Base-by-base conservation (phyloP, 2,888 invertebrate species). In the Habroteleia sp. region DNA sequence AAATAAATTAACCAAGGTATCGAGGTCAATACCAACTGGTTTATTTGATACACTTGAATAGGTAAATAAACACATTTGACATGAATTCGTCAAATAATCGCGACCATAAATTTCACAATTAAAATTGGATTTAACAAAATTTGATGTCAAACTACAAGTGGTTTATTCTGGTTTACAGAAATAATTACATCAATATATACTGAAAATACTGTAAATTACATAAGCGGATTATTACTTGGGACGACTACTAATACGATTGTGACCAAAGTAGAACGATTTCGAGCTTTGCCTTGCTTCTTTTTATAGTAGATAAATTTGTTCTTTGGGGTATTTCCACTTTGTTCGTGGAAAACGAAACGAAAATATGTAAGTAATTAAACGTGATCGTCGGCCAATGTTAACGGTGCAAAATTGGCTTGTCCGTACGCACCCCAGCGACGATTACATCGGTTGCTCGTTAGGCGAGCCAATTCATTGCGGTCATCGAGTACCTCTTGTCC, bases 361-460 rank as follows among this genome's bases (percentile, higher is more conserved):
- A 42, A 41, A 54, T 56, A 52, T 73, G 52, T 29, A 23, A 11
- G 58, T 60, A 73, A 73, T 73, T 73, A 65, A 60, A 23, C 58
- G 25, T 56, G 56, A 72, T 46, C 72, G 69, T 10, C 13, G 44
- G 11, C 8, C 54, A 23, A 50, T 35, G 63, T 63, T 63, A 56
- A 41, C 48, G 29, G 50, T 25, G 37, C 48, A 58, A 41, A 72
- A 73, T 65, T 56, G 65, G 69, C 44, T 44, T 31, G 54, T 35
- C 37, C 35, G 44, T 52, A 39, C 60, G 63, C 66, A 39, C 56
- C 58, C 52, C 27, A 33, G 25, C 44, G 46, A 42, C 58, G 63
- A 77, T 77, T 71, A 62, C 60, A 74, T 76, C 65, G 60, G 69
- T 52, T 44, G 69, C 69, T 74, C 73, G 76, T 66, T 65, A 69